A percentile compares a stretch with the other conserved stretches of the same genome.
Evolutionary conservation across 2,113 vertebrate species (phyloP).

Genomic region (Ivindomyrus marchei): DNA sequence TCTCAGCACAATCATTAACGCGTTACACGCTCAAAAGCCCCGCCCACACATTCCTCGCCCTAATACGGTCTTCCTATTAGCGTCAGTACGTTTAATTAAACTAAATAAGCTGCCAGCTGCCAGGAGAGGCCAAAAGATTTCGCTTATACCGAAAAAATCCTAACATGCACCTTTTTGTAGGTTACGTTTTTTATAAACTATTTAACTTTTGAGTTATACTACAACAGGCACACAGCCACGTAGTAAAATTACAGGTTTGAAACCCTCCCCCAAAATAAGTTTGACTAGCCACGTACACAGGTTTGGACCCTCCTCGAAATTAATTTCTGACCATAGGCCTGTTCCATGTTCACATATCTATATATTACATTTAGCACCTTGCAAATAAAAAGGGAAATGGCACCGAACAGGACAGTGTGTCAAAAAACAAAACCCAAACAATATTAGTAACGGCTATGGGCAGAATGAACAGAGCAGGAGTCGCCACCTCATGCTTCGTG

Average conservation of each 20-base stretch:
- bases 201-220: neutral
- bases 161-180: neutral
- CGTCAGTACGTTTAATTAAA: neutral
- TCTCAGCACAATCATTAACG: neutral
- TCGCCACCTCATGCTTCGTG: neutral
- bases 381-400: neutral
- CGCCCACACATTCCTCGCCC: neutral
- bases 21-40: neutral
- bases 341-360: neutral
- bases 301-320: neutral
- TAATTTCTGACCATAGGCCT: neutral
- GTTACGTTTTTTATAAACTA: neutral
- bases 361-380: neutral
- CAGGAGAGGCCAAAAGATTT: neutral
- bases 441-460: neutral
- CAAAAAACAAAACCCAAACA: neutral
- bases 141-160: neutral
- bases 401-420: neutral
- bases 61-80: neutral
- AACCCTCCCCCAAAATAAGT: neutral
- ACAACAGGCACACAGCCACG: neutral
- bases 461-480: slow-evolving; percentile 17
- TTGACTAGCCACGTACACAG: neutral
- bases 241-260: neutral
- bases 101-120: neutral